Evolutionary conservation across 2,113 vertebrate species (phyloP).

Genomic region (Dasypus novemcinctus): DNA sequence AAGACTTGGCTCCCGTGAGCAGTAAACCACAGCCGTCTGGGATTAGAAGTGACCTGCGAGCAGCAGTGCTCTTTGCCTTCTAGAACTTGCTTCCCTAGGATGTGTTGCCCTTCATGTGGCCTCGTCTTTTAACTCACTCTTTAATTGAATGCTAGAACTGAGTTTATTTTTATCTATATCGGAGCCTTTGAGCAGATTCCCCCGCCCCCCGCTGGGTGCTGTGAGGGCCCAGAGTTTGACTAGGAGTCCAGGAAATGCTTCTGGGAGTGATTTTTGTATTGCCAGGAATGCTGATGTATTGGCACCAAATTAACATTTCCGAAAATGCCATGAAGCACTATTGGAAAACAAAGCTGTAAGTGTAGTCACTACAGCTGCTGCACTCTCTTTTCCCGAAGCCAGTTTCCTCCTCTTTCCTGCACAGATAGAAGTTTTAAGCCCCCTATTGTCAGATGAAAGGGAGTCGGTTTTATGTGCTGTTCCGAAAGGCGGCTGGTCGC

Average conservation of each 20-base stretch:
- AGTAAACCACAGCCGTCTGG: not conserved
- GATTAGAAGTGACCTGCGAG: not conserved
- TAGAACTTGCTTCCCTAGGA: slow-evolving; percentile 64
- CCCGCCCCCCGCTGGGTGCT: slow-evolving; percentile 18
- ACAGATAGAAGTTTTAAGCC: slow-evolving; percentile 5
- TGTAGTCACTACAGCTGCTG: slow-evolving; percentile 28
- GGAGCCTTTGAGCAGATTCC: slow-evolving; percentile 26
- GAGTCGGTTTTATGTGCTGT: not conserved
- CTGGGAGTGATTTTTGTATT: slow-evolving; percentile 61
- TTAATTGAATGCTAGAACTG: slow-evolving; percentile 24
- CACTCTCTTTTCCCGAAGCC: not conserved
- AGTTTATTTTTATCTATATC: slow-evolving; percentile 55
- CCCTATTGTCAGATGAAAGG: not conserved
- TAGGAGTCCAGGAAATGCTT: slow-evolving; percentile 56
- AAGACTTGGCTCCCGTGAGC: not conserved
- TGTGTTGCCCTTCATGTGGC: not conserved
- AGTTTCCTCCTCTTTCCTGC: not conserved
- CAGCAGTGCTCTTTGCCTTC: slow-evolving; percentile 36
- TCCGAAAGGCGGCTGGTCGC: not conserved
- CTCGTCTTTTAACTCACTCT: not conserved
- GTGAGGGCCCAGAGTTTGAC: slow-evolving; percentile 47
- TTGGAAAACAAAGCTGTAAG: slow-evolving; percentile 37
- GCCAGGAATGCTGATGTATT: slow-evolving; percentile 61
- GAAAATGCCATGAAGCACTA: slow-evolving; percentile 7
- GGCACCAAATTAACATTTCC: slow-evolving; percentile 53